A percentile compares a stretch with the other conserved stretches of the same genome.
Conservation (phyloP, 2,888 invertebrate genomes). For the Dolichomitus sp. region DNA sequence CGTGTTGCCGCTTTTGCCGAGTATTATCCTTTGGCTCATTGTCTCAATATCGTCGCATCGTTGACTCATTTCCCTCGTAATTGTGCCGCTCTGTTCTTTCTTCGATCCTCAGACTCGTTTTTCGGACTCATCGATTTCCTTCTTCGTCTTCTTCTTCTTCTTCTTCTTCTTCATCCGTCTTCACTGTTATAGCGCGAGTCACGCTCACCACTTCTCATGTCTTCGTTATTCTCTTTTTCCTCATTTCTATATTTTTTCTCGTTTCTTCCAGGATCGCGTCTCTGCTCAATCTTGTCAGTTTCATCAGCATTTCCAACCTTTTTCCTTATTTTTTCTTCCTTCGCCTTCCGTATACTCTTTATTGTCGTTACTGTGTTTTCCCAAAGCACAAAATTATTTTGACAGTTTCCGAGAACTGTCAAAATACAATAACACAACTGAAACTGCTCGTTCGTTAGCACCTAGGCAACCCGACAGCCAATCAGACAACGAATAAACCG, state of each 20-base stretch:
- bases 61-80: slow-evolving; percentile 40
- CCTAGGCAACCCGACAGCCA: too few species aligned
- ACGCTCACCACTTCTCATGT: background rate
- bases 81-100: slow-evolving; percentile 11
- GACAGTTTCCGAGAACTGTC: too few species aligned
- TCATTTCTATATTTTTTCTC: background rate
- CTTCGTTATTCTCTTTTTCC: background rate
- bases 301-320: background rate
- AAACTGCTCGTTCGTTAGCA: too few species aligned
- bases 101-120: background rate
- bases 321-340: background rate
- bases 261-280: background rate
- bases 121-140: background rate
- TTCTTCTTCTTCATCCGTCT: background rate
- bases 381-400: too few species aligned
- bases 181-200: background rate
- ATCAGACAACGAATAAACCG: too few species aligned
- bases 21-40: slow-evolving; percentile 55
- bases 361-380: too few species aligned
- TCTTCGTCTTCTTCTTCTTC: background rate
- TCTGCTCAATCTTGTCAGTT: background rate
- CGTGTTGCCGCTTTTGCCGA: slow-evolving; percentile 66
- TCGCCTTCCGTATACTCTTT: background rate
- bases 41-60: slow-evolving; percentile 73
- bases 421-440: too few species aligned